Evolutionary conservation across 2,888 invertebrate genomes (phyloP).

Genomic region (Dryobotodes eremita): DNA sequence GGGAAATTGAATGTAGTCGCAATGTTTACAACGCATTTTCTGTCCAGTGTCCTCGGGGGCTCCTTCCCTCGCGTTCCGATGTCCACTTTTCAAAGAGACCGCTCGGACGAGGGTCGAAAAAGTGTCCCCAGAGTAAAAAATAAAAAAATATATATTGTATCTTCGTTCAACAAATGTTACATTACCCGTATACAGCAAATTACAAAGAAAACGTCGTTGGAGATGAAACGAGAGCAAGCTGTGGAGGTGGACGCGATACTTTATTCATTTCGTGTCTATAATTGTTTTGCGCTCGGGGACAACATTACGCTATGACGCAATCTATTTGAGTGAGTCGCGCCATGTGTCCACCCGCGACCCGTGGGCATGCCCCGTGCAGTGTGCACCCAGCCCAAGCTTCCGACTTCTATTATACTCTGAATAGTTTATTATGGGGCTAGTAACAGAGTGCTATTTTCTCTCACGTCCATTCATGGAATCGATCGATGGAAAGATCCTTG

Average conservation of each 20-base stretch:
- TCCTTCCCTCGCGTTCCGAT: conserved; percentile 91
- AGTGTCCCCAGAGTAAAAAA: conserved; percentile 90
- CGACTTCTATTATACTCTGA: conserved; percentile 37
- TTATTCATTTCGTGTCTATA: conserved; percentile 87
- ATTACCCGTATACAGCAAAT: conserved; percentile 84
- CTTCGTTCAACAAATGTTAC: conserved; percentile 85
- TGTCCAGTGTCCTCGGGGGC: conserved; percentile 90
- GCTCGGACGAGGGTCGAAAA: conserved; percentile 91
- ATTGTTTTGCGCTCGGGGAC: conserved; percentile 86
- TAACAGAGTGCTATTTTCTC: conserved; percentile 2
- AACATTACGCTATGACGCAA: conserved; percentile 85
- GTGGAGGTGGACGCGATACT: conserved; percentile 80
- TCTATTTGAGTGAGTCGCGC: conserved; percentile 87
- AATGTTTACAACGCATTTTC: conserved; percentile 91
- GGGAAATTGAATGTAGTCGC: conserved; percentile 91
- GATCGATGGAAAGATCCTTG: neutral
- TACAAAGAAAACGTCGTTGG: conserved; percentile 82
- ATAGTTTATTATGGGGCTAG: conserved; percentile 28
- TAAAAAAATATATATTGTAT: conserved; percentile 90
- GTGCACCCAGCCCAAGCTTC: conserved; percentile 32
- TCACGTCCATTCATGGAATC: neutral
- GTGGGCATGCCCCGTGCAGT: conserved; percentile 9
- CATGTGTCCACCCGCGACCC: conserved; percentile 72
- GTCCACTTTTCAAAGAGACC: conserved; percentile 91
- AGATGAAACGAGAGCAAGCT: conserved; percentile 79